phyloP scores from a whole-genome alignment of 1,140 invertebrate genomes.

The Holcopasites calliopsidis region DNA sequence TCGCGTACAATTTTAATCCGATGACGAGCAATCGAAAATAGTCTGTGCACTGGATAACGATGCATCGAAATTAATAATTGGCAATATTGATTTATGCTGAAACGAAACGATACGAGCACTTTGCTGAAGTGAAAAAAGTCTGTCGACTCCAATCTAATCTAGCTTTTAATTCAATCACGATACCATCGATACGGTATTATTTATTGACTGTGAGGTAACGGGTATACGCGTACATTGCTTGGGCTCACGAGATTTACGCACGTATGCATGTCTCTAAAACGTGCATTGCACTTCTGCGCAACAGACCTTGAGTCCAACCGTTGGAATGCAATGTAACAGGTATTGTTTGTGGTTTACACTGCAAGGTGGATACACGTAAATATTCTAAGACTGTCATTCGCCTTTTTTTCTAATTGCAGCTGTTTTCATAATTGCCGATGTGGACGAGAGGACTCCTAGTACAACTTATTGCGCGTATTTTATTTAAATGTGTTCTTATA shows the following conservation, averaged over 20 bases:
- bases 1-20: too few relatives aligned
- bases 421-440: neutral
- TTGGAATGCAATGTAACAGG: slow-evolving; percentile 61
- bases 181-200: neutral
- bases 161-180: neutral
- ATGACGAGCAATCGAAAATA: too few relatives aligned
- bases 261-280: slow-evolving; percentile 24
- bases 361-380: slow-evolving; percentile 14
- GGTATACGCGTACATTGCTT: neutral
- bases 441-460: too few relatives aligned
- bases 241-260: slow-evolving; percentile 32
- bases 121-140: too few relatives aligned
- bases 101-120: too few relatives aligned
- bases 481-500: too few relatives aligned
- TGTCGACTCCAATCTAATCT: neutral
- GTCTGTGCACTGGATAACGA: too few relatives aligned
- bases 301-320: slow-evolving; percentile 60
- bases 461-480: too few relatives aligned
- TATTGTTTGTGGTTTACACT: slow-evolving; percentile 58
- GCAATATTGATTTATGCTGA: too few relatives aligned
- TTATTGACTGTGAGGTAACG: neutral
- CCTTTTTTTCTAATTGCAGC: neutral
- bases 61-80: too few relatives aligned
- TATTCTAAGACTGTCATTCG: slow-evolving; percentile 17
- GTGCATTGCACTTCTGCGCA: slow-evolving; percentile 29